Evolutionary conservation across 2,113 vertebrate species (phyloP), one percentile per base, ranked within the genome.

Genomic region (Nothobranchius kuhntae): DNA sequence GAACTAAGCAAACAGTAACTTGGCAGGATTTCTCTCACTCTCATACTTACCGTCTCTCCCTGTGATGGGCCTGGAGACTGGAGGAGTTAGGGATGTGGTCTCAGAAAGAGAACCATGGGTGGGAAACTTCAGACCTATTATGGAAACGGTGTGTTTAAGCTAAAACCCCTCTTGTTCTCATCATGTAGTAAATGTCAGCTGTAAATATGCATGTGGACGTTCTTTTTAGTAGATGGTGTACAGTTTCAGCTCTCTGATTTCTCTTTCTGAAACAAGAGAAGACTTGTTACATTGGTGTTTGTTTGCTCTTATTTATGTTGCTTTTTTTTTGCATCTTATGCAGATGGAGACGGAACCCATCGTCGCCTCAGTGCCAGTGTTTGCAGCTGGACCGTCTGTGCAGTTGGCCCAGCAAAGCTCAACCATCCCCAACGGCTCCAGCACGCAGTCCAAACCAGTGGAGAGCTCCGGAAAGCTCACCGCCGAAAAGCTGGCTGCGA

Each of bases 311-410:
- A 7, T 40, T 40, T 40, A 40, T 4, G 38, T 8, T 4, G 13
- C 67, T 15, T 30, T 58, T 40, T 66, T 56, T 50, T 0, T 84
- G 54, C 56, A 7, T 75, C n/a, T 50, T 36, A 21, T 53, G 24
- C 68, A 98, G 95, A 91, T 94, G 91, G 95, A 96, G 57, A 91
- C 92, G 0, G 93, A 95, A 64, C 74, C 89, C 0, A 51, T 81
- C 9, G 51, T 89, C 45, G 89, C 87, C 64, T 90, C 92, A 17
- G 87, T 93, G 82, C 85, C 91, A 0, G 71, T 87, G 44, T 89
- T 77, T 0, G 79, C 85, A 30, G 71, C 60, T 5, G 83, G 83
- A 40, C 71, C 90, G 0, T 82, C 82, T 1, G 69, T 81, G 21
- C 85, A 84, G 65, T 77, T 76, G 21, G 42, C 51, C 40, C 60